Percentiles rank a stretch among this genome's conserved stretches.
These are phyloP conservation scores for Leistus spinibarbis DNA, from an alignment of 2,888 invertebrate genomes.

Conservation along the genomic window DNA sequence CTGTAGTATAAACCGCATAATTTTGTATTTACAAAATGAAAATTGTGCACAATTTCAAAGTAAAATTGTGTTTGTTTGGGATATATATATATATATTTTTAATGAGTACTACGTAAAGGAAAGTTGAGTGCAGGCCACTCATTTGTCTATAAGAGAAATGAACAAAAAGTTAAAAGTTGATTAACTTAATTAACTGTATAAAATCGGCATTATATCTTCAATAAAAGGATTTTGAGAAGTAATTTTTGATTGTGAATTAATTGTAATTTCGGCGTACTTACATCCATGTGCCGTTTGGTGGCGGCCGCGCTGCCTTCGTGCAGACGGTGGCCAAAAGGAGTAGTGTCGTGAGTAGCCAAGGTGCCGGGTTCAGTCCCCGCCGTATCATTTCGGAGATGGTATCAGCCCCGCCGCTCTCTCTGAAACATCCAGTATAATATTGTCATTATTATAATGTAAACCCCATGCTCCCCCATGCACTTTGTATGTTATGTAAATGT, in stretches of 20 bases:
- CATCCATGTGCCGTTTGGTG: conserved; percentile 36
- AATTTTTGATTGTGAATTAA: too few species aligned
- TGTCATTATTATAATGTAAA: conserved; percentile 6
- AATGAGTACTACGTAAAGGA: too few species aligned
- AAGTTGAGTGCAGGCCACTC: too few species aligned
- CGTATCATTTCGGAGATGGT: neutral
- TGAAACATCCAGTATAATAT: conserved; percentile 14
- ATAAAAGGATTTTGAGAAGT: too few species aligned
- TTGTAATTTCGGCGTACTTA: too few species aligned
- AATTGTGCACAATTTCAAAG: too few species aligned
- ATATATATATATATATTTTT: neutral
- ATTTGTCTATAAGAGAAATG: neutral
- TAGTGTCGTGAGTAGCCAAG: conserved; percentile 14
- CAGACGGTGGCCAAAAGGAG: neutral
- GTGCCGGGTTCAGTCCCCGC: neutral
- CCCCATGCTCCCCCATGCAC: conserved; percentile 10
- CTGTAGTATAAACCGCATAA: too few species aligned
- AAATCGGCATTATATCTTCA: neutral
- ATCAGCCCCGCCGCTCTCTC: conserved; percentile 16
- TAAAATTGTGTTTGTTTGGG: neutral
- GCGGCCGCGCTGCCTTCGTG: conserved; percentile 5
- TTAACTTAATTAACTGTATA: too few species aligned
- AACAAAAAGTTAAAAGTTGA: too few species aligned
- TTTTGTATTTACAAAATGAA: too few species aligned
- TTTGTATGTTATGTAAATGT: conserved; percentile 6